Base-by-base conservation (phyloP, 2,888 invertebrate species). In the Drosophila neotestacea region DNA sequence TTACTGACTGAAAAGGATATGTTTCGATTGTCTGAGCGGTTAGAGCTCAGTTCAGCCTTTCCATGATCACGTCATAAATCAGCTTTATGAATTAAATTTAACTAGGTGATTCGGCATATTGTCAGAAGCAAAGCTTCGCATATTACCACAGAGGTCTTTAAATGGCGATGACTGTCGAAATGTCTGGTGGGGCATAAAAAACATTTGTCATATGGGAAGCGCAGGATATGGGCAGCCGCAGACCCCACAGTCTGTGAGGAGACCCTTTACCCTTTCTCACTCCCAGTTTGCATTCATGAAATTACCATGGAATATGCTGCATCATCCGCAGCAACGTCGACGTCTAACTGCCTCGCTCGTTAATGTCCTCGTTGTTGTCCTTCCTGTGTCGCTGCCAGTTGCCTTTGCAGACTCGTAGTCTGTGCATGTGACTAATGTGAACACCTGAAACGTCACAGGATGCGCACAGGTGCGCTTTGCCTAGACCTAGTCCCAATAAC, bases 341-440 rank as follows among this genome's bases (percentile, higher is more conserved):
- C 70, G 74, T 80, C 88, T 85, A 85, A 85, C 84, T 85, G 84
- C 84, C 88, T 83, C 79, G 88, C 88, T 88, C 88, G 84, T 88
- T 85, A 85, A 85, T 85, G 84, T 85, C 74, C 84, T 84, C 70
- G 70, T 61, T 47, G 71, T 50, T 61, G 72, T 84, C 72, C 51
- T 61, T 51, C 41, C 51, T 59, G 59, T 58, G 27, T 63, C 56
- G 39, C 6, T 44, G 13, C 55, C 42, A 32, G 42, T 56, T 56
- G 54, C 61, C 77, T 74, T 65, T 55, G 9, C 32, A 32, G 71
- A 56, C 74, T 61, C 56, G 34, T 56, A 66, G 77, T 74, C 76
- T 71, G 67, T 60, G 83, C 69, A 70, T 84, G 84, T 84, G 85
- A 84, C 84, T 85, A 85, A 85, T 85, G 84, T 76, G 88, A 88